A percentile compares a stretch with the other conserved stretches of the same genome.
phyloP scores from a whole-genome alignment of 2,113 vertebrate genomes.

The Corythornis madagascariensis region DNA sequence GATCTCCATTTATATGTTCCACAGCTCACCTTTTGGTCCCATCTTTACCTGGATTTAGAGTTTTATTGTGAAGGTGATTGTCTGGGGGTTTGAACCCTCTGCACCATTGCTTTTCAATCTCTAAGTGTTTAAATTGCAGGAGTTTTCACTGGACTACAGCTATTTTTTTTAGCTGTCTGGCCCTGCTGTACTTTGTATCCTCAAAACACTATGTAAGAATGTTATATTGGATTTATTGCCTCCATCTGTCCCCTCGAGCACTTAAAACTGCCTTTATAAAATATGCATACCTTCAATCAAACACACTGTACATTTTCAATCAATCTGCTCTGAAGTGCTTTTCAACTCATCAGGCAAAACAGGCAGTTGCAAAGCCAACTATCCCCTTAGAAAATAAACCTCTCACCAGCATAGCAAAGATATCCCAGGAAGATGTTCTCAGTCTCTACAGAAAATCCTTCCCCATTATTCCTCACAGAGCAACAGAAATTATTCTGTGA shows the following conservation, averaged over 20 bases:
- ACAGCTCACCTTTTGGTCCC: not conserved
- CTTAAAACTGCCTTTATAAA: slow-evolving; percentile 32
- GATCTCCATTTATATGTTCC: not conserved
- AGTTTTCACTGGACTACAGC: not conserved
- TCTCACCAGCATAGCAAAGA: not conserved
- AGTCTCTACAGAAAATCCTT: not conserved
- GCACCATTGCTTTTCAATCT: not conserved
- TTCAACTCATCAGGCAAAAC: not conserved
- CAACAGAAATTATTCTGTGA: not conserved
- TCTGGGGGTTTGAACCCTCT: not conserved
- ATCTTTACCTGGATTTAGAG: not conserved
- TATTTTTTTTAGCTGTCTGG: not conserved
- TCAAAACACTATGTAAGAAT: not conserved
- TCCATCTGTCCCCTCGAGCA: not conserved
- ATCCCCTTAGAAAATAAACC: not conserved
- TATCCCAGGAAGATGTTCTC: not conserved
- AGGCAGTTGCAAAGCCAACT: not conserved
- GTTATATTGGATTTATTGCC: not conserved
- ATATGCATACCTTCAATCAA: not conserved
- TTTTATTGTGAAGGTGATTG: not conserved
- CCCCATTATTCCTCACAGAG: not conserved
- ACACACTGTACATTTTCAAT: not conserved
- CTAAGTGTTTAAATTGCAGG: not conserved
- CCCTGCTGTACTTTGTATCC: not conserved
- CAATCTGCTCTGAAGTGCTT: not conserved